Percentiles rank a stretch among this genome's conserved stretches.
Conservation (phyloP, 2,797 vertebrate species). For the Microctenopoma lineatum region DNA sequence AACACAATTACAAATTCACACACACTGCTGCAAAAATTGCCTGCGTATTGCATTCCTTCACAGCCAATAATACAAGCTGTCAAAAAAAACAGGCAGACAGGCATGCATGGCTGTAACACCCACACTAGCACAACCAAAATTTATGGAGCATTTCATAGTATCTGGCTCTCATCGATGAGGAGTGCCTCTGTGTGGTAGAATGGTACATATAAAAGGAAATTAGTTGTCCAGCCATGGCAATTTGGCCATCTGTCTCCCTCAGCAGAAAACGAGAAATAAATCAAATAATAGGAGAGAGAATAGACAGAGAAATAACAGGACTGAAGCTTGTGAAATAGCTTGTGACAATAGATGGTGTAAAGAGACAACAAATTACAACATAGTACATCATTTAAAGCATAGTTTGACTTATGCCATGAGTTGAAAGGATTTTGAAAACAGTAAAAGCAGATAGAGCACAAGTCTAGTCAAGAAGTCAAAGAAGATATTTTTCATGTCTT, state of each 20-base stretch:
- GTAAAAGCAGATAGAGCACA: background rate
- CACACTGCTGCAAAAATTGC: constrained; percentile 38
- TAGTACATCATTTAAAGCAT: background rate
- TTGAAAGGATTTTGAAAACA: background rate
- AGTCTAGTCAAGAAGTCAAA: background rate
- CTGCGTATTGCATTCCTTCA: constrained; percentile 21
- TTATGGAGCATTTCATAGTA: constrained; percentile 42
- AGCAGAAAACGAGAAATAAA: constrained; percentile 36
- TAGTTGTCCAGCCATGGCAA: constrained; percentile 51
- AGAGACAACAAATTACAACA: background rate
- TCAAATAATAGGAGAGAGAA: constrained; percentile 24
- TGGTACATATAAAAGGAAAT: constrained; percentile 61
- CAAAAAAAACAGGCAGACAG: constrained; percentile 21
- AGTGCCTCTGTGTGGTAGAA: constrained; percentile 31
- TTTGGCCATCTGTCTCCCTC: constrained; percentile 45
- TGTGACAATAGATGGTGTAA: background rate
- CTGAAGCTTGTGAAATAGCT: background rate
- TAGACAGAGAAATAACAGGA: constrained; percentile 19
- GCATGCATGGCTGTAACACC: background rate
- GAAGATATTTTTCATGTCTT: too few species aligned
- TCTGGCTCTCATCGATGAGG: constrained; percentile 36
- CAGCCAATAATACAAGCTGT: constrained; percentile 43
- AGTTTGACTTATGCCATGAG: background rate
- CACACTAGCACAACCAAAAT: constrained; percentile 27
- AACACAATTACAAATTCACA: constrained; percentile 25